These are phyloP conservation scores for Clarias gariepinus DNA, from an alignment of 2,113 vertebrate species.

Conservation along the genomic window DNA sequence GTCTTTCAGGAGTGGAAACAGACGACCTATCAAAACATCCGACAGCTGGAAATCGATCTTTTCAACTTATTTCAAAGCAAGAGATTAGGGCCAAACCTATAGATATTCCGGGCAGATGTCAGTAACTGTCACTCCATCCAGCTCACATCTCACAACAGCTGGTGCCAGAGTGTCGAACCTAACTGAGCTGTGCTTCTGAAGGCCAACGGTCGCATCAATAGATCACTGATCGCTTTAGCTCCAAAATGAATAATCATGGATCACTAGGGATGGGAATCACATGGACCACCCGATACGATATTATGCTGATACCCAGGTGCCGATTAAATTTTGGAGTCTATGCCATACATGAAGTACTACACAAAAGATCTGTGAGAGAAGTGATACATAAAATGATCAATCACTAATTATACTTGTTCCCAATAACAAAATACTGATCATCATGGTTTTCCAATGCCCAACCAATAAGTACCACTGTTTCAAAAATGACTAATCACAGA, in stretches of 20 bases:
- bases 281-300: too few species aligned
- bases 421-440: background rate
- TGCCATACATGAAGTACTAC: background rate
- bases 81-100: background rate
- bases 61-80: background rate
- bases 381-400: background rate
- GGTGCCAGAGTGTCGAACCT: background rate
- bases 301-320: too few species aligned
- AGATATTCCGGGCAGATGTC: background rate
- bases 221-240: too few species aligned
- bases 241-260: background rate
- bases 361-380: too few species aligned
- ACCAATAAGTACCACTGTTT: background rate
- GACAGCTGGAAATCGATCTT: background rate
- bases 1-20: background rate
- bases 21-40: background rate
- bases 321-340: too few species aligned
- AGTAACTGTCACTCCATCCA: background rate
- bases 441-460: background rate
- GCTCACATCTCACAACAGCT: background rate
- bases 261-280: too few species aligned
- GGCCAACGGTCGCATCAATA: too few species aligned
- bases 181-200: too few species aligned
- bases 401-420: background rate
- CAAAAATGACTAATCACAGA: background rate